These are phyloP conservation scores for Seriola dumerili DNA, from an alignment of 2,113 vertebrate species.

Conservation along the genomic window DNA sequence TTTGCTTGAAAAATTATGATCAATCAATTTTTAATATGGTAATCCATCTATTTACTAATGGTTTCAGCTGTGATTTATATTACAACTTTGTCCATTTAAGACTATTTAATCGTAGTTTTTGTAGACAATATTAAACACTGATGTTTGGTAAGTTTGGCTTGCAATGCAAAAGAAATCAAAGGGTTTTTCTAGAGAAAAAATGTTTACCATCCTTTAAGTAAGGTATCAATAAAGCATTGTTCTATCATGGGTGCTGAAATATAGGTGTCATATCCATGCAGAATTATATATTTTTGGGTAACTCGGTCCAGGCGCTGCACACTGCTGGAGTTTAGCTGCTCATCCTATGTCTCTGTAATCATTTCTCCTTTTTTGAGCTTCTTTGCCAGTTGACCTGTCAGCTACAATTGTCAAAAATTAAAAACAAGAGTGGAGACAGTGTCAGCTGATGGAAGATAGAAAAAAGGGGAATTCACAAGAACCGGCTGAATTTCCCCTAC, in stretches of 20 bases:
- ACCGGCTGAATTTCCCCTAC: constrained; percentile 31
- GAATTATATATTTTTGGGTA: neutral
- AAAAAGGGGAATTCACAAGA: constrained; percentile 49
- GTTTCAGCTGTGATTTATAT: neutral
- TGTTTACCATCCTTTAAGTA: too few relatives aligned
- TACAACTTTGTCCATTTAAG: neutral
- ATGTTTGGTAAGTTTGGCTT: neutral
- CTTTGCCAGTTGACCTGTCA: neutral
- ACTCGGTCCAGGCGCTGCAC: too few relatives aligned
- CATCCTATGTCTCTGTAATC: neutral
- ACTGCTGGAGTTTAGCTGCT: neutral
- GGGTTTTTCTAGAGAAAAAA: too few relatives aligned
- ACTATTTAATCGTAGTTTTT: neutral
- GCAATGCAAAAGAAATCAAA: too few relatives aligned
- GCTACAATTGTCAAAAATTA: neutral
- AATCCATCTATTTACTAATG: neutral
- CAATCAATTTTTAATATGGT: neutral
- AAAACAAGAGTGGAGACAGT: neutral
- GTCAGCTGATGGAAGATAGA: constrained; percentile 22
- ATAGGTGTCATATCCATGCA: neutral
- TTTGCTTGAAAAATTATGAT: neutral
- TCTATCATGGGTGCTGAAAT: neutral
- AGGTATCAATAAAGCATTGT: too few relatives aligned
- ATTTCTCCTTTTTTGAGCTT: neutral
- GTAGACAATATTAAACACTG: neutral